Conservation (phyloP, 2,797 vertebrate genomes). For the Smutsia gigantea region DNA sequence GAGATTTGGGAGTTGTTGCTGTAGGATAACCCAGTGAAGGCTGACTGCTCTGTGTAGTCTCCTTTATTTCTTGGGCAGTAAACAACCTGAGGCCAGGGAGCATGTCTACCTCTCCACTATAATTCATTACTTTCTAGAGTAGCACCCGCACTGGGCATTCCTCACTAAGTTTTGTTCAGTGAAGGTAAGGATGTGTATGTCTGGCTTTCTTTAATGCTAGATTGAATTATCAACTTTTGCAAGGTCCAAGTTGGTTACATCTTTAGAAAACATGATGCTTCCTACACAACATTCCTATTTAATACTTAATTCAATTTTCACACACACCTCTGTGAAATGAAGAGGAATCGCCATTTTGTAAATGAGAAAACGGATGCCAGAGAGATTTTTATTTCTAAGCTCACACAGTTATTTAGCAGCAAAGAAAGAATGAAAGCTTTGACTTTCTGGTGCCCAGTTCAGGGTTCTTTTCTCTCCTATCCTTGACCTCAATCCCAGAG, state of each 20-base stretch:
- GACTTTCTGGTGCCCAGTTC: neutral
- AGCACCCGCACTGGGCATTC: neutral
- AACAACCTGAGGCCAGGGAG: neutral
- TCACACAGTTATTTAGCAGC: neutral
- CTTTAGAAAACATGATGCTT: neutral
- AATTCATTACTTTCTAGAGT: neutral
- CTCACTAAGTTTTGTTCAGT: neutral
- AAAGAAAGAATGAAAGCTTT: neutral
- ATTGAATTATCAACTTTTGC: neutral
- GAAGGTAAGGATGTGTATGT: neutral
- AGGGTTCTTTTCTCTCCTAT: neutral
- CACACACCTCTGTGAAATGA: neutral
- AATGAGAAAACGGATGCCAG: neutral
- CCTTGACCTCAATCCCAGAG: neutral
- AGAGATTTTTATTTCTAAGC: neutral
- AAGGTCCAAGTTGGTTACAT: neutral
- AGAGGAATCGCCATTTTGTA: neutral
- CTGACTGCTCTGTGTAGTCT: neutral
- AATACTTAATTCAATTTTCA: neutral
- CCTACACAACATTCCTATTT: neutral
- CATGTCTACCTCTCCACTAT: neutral
- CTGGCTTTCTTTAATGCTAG: neutral
- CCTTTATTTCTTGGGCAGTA: neutral
- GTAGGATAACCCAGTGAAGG: neutral
- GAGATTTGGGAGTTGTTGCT: neutral